A percentile compares a stretch with the other conserved stretches of the same genome.
Evolutionary conservation across 2,797 vertebrate species (phyloP).

Genomic region (Hybognathus amarus): DNA sequence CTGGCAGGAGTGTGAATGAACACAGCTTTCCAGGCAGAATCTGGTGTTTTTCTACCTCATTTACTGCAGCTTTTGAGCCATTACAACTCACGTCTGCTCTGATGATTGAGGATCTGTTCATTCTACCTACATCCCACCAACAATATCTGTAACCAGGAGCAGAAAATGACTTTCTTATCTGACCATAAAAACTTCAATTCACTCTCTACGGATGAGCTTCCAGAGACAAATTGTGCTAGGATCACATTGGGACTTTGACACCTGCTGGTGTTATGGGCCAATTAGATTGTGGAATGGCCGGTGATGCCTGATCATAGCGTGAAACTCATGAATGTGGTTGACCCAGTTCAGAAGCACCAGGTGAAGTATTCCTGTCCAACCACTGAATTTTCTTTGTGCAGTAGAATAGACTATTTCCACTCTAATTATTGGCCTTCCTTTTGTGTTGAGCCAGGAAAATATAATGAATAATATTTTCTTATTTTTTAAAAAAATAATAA

Average conservation of each 20-base stretch:
- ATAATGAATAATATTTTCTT: not conserved
- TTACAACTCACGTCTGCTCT: constrained; percentile 29
- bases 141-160: constrained; percentile 25
- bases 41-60: constrained; percentile 61
- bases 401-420: constrained; percentile 5
- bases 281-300: constrained; percentile 2
- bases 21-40: constrained; percentile 44
- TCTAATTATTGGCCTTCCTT: not conserved
- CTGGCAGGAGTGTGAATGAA: constrained; percentile 59
- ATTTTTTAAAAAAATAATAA: not conserved
- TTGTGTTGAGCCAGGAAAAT: not conserved
- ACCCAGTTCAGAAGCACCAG: not conserved
- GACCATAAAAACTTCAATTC: constrained; percentile 28
- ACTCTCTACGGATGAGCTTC: constrained; percentile 35
- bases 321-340: not conserved
- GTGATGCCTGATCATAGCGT: constrained; percentile 19
- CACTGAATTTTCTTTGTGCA: not conserved
- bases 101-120: constrained; percentile 21
- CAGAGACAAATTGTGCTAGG: constrained; percentile 29
- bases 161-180: constrained; percentile 26
- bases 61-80: constrained; percentile 54
- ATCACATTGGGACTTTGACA: constrained; percentile 18
- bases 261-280: constrained; percentile 24
- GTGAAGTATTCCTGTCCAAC: constrained; percentile 19
- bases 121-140: not conserved